Evolutionary conservation across 1,140 invertebrate species (phyloP).

Genomic region (Myzus persicae): DNA sequence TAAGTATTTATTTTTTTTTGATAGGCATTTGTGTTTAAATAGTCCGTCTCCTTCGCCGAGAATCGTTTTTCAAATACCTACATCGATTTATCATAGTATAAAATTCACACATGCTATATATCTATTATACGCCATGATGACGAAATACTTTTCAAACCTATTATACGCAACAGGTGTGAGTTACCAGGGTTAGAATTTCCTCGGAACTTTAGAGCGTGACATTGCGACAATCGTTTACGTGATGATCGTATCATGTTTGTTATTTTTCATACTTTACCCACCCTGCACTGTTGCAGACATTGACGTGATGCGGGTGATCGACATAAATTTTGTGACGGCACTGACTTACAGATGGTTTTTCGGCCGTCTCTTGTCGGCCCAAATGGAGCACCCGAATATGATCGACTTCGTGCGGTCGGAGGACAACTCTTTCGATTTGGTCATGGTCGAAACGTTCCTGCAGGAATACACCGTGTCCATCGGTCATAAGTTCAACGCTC

Average conservation of each 20-base stretch:
- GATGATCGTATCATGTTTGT: not conserved
- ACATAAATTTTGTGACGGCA: not conserved
- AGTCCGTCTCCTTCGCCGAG: no score
- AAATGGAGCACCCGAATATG: not conserved
- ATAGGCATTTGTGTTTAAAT: no score
- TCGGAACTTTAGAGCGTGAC: no score
- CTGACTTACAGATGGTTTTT: not conserved
- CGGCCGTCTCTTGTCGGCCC: not conserved
- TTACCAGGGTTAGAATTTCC: no score
- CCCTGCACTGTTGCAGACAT: not conserved
- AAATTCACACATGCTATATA: no score
- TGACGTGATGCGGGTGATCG: not conserved
- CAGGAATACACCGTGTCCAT: slow-evolving; percentile 61
- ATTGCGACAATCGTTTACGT: no score
- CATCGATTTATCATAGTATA: no score
- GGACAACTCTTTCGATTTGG: slow-evolving; percentile 58
- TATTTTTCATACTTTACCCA: not conserved
- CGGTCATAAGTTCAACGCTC: slow-evolving; percentile 61
- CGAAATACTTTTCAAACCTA: no score
- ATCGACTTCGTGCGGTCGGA: not conserved
- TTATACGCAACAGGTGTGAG: no score
- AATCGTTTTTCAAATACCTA: no score
- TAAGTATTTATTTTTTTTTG: no score
- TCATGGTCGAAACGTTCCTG: slow-evolving; percentile 60
- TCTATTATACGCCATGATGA: no score